Conservation (phyloP, 1,140 invertebrate genomes). For the Battus philenor region DNA sequence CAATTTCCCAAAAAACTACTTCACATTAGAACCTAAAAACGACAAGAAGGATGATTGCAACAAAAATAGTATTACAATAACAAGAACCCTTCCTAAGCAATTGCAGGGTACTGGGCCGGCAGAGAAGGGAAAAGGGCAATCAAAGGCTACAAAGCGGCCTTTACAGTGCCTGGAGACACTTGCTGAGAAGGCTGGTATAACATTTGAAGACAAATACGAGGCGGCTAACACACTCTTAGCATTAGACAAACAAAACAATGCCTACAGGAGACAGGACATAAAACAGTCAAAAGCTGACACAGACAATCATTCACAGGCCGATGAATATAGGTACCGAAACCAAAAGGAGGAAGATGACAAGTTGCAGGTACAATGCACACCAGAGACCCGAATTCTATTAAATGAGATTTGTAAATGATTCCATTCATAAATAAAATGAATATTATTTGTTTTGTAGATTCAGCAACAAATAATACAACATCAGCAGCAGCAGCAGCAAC, state of each 20-base stretch:
- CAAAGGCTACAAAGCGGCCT: slow-evolving; percentile 64
- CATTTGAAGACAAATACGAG: slow-evolving; percentile 82
- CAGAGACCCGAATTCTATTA: not conserved
- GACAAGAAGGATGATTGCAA: slow-evolving; percentile 63
- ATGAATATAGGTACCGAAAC: slow-evolving; percentile 61
- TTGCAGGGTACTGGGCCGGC: slow-evolving; percentile 39
- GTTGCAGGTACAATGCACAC: slow-evolving; percentile 39
- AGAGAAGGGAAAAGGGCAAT: slow-evolving; percentile 43
- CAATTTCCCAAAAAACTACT: slow-evolving; percentile 63
- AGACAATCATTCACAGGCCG: slow-evolving; percentile 42
- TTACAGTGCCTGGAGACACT: slow-evolving; percentile 81
- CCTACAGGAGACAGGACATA: slow-evolving; percentile 51
- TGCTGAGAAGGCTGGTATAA: slow-evolving; percentile 81
- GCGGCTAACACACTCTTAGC: slow-evolving; percentile 77
- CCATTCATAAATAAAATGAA: no score
- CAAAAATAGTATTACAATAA: slow-evolving; percentile 70
- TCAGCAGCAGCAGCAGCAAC: slow-evolving; percentile 36
- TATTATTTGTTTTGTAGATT: no score
- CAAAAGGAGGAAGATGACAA: slow-evolving; percentile 70
- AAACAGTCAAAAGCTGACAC: slow-evolving; percentile 59
- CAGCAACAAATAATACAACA: slow-evolving; percentile 39
- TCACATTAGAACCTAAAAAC: slow-evolving; percentile 63
- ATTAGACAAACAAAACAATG: slow-evolving; percentile 71
- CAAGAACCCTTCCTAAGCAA: slow-evolving; percentile 53
- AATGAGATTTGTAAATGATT: no score